Base-by-base conservation (phyloP, 2,888 invertebrate genomes). In the Elmis aenea region DNA sequence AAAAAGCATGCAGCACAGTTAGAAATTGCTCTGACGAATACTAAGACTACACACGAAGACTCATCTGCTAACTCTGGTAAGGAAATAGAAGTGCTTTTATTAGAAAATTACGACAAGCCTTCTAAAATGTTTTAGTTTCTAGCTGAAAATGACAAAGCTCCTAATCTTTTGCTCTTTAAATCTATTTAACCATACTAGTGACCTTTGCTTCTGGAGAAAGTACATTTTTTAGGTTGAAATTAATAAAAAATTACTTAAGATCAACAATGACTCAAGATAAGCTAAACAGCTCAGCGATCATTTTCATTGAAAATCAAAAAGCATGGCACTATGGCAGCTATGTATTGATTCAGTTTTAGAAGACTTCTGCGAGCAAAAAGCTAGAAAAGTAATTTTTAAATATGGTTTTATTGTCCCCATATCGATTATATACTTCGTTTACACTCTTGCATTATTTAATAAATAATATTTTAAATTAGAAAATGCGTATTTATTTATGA, bases 21-120 rank as follows among this genome's bases (percentile, higher is more conserved):
- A 24, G 24, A 24, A 24, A 24, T 24, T 24, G 24, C 11, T 24
- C 24, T 24, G 24, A 24, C 24, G 5, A 9, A 24, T 24, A 5
- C n/a, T 9, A 24, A 24, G 24, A 8, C 5, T 9, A 5, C 24
- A 18, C 18, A 18, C 5, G 8, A 18, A 6, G 18, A 18, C 8
- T 18, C 18, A 18, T 18, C 18, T 18, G 8, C 8, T 18, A 8
- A 18, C 8, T 6, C 8, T 18, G 18, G 5, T 6, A 18, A 18
- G 18, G 18, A 18, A 18, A 8, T 8, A 18, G 18, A 18, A 5
- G 5, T 18, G 5, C 18, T 18, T 18, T 18, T 8, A 18, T 18
- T 8, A 18, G 18, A 18, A 18, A 6, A 18, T 18, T 18, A 6
- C 8, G 5, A 18, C 5, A 18, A 18, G 5, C 5, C 24, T 6